Evolutionary conservation across 2,888 invertebrate genomes (phyloP).

Genomic region (Pristionchus arcanus): DNA sequence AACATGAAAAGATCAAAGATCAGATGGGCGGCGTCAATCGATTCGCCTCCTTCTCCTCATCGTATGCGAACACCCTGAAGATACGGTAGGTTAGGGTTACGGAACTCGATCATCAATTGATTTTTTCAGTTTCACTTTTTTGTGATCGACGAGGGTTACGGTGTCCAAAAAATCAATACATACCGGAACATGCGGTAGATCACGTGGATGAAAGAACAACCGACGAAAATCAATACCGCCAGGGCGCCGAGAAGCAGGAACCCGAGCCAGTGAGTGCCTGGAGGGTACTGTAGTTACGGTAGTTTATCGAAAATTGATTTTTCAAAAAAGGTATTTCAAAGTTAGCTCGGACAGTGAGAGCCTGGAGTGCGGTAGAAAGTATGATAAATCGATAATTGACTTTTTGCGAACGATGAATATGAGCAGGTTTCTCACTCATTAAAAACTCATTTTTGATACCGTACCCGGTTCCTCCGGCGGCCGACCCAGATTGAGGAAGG

Average conservation of each 20-base stretch:
- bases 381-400: too few relatives aligned
- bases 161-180: not conserved
- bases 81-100: not conserved
- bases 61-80: slow-evolving; percentile 49
- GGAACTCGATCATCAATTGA: not conserved
- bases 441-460: too few relatives aligned
- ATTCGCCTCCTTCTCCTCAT: slow-evolving; percentile 52
- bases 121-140: not conserved
- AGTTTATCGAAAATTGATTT: too few relatives aligned
- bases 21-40: slow-evolving; percentile 48
- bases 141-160: not conserved
- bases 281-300: not conserved
- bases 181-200: slow-evolving; percentile 37
- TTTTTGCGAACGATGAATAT: too few relatives aligned
- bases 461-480: slow-evolving; percentile 14
- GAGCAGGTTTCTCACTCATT: too few relatives aligned
- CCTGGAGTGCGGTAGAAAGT: too few relatives aligned
- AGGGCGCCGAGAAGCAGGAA: slow-evolving; percentile 34
- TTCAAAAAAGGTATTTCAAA: too few relatives aligned
- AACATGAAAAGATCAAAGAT: slow-evolving; percentile 13
- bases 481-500: slow-evolving; percentile 14
- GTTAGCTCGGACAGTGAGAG: too few relatives aligned
- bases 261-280: slow-evolving; percentile 30
- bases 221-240: slow-evolving; percentile 20
- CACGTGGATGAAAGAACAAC: slow-evolving; percentile 47